phyloP scores from a whole-genome alignment of 2,888 invertebrate genomes.

The Blomia tropicalis region DNA sequence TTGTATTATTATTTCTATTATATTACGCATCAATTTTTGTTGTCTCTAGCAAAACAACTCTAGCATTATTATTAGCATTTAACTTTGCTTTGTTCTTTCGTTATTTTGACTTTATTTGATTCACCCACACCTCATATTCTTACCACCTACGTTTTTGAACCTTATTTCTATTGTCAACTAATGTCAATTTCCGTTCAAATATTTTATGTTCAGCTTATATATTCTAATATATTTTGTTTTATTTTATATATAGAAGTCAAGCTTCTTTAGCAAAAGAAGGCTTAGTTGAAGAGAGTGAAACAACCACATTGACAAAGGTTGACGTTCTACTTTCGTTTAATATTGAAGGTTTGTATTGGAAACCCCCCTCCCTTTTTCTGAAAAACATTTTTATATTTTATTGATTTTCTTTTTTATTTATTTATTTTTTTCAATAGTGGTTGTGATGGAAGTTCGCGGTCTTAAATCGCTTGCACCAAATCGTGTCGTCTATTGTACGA shows the following conservation, averaged over 20 bases:
- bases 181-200: too few relatives aligned
- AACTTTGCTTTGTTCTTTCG: not conserved
- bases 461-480: constrained; percentile 88
- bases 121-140: not conserved
- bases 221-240: too few relatives aligned
- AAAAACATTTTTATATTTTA: not conserved
- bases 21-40: not conserved
- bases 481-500: constrained; percentile 97
- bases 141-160: too few relatives aligned
- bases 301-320: constrained; percentile 80
- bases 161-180: too few relatives aligned
- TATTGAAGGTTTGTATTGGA: constrained; percentile 39
- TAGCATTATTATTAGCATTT: not conserved
- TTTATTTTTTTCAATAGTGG: constrained; percentile 45
- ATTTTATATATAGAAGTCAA: constrained; percentile 30
- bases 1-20: not conserved
- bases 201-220: too few relatives aligned
- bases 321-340: constrained; percentile 95
- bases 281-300: constrained; percentile 78
- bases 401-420: constrained; percentile 11
- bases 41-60: not conserved
- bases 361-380: not conserved
- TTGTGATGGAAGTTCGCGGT: constrained; percentile 98
- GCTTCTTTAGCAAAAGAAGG: constrained; percentile 52
- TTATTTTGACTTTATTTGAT: not conserved